Conservation (phyloP, 2,797 vertebrate species). For the Heliangelus exortis region DNA sequence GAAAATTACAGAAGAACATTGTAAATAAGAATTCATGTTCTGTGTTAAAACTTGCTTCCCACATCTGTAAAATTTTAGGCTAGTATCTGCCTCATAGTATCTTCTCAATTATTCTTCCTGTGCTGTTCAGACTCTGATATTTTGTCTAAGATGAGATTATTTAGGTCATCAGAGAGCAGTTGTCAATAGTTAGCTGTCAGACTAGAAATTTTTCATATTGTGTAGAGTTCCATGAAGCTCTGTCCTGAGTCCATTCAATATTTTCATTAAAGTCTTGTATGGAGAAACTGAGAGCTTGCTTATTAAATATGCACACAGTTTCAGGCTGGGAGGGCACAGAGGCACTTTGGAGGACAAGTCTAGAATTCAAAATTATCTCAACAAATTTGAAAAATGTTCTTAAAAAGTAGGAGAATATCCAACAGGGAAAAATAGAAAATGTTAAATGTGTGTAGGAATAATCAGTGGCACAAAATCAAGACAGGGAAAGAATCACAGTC, state of each 20-base stretch:
- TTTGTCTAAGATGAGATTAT: not conserved
- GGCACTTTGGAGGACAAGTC: not conserved
- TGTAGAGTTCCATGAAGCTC: not conserved
- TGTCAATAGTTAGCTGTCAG: not conserved
- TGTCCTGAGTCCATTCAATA: not conserved
- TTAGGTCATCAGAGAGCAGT: not conserved
- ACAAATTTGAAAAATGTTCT: not conserved
- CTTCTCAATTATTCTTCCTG: not conserved
- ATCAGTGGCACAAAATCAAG: not conserved
- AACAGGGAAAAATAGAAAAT: not conserved
- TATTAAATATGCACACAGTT: not conserved
- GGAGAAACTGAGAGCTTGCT: not conserved
- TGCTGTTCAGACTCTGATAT: not conserved
- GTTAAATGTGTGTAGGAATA: not conserved
- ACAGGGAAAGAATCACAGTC: not conserved
- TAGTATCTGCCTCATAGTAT: not conserved
- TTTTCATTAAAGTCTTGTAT: not conserved
- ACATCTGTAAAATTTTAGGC: not conserved
- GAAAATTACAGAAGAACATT: not conserved
- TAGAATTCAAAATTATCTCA: not conserved
- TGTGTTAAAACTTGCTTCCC: not conserved
- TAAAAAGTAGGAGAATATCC: not conserved
- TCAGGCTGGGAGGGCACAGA: not conserved
- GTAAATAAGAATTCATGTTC: accelerated
- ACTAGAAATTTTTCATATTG: not conserved